A percentile compares a stretch with the other conserved stretches of the same genome.
Conservation (phyloP, 92 coral and sea anemone species). For the Porites rus region DNA sequence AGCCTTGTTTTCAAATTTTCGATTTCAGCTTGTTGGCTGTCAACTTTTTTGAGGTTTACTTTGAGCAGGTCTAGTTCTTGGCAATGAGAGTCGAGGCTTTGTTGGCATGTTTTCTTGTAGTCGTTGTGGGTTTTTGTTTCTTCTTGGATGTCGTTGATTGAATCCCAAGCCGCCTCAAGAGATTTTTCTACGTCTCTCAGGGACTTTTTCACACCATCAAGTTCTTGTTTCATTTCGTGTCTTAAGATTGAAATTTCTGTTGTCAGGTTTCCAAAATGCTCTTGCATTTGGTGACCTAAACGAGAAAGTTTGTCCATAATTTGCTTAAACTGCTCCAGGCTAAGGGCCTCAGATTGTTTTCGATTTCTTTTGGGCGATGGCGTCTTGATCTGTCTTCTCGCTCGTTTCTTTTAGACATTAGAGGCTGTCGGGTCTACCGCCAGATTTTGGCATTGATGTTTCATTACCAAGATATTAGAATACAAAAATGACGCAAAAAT, state of each 20-base stretch:
- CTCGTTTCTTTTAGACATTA: constrained; percentile 9
- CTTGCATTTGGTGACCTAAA: constrained; percentile 14
- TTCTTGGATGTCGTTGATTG: constrained; percentile 12
- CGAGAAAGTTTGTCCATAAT: constrained; percentile 13
- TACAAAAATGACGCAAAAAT: not conserved
- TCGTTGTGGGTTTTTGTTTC: constrained; percentile 6
- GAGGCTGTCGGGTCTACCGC: not conserved
- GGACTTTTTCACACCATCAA: constrained; percentile 10
- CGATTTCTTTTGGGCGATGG: constrained; percentile 14
- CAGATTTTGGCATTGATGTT: not conserved
- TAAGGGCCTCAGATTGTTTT: constrained; percentile 11
- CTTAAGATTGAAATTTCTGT: not conserved
- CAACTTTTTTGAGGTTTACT: not conserved
- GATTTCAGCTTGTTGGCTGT: constrained; percentile 2
- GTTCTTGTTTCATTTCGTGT: constrained; percentile 1
- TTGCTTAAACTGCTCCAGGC: constrained; percentile 15
- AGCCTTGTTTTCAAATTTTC: not conserved
- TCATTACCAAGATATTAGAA: not conserved
- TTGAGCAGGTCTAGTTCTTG: not conserved
- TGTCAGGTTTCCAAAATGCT: constrained; percentile 30
- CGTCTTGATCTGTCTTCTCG: constrained; percentile 1
- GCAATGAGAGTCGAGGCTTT: constrained; percentile 3
- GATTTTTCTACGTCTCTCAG: constrained; percentile 16
- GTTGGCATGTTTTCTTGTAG: constrained; percentile 26
- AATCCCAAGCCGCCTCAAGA: constrained; percentile 10